Evolutionary conservation across 2,113 vertebrate genomes (phyloP), one percentile per base, ranked within the genome.

Genomic region (Oncorhynchus nerka): DNA sequence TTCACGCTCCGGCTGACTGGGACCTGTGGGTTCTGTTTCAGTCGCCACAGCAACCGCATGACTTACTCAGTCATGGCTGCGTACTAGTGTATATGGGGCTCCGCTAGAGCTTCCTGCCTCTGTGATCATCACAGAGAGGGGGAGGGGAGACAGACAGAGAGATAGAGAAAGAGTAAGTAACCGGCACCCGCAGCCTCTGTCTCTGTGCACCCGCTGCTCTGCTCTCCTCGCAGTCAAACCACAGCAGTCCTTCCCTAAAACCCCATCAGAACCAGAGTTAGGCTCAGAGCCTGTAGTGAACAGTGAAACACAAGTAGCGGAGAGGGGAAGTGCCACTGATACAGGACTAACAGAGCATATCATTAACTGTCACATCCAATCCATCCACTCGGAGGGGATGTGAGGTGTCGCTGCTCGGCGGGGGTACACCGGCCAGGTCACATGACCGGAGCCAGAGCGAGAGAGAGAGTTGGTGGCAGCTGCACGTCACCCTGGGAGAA

Each of bases 341-440:
- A 73, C 22, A 84, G 86, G 89, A 87, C 75, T 87, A 89, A 89
- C 81, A 84, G 79, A 83, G 80, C 88, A 83, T 72, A 79, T 86
- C 81, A 89, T 83, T 89, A 81, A 65, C 79, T 87, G 85, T 91
- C 87, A 88, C 82, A 91, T 91, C 91, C 70, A 78, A 87, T 87
- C 78, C 65, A 74, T 87, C 81, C 68, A 24, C 71, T 28, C 24
- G 20, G 49, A 57, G 34, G 24, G 8, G 45, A 48, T 48, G 57
- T 67, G 24, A 80, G 45, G 24, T 22, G 16, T 66, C 32, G 72
- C 22, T 26, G 61, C 34, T 32, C 61, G 55, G 7, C 30, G 11
- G 69, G 11, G 68, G 4, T 30, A 67, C n/a, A 12, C 16, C 32
- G 12, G 62, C 39, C 51, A 77, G 71, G 77, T 68, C 61, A 39